Percentiles rank a stretch among this genome's conserved stretches.
Conservation (phyloP, 2,113 vertebrate species). For the Ailuropoda melanoleuca region DNA sequence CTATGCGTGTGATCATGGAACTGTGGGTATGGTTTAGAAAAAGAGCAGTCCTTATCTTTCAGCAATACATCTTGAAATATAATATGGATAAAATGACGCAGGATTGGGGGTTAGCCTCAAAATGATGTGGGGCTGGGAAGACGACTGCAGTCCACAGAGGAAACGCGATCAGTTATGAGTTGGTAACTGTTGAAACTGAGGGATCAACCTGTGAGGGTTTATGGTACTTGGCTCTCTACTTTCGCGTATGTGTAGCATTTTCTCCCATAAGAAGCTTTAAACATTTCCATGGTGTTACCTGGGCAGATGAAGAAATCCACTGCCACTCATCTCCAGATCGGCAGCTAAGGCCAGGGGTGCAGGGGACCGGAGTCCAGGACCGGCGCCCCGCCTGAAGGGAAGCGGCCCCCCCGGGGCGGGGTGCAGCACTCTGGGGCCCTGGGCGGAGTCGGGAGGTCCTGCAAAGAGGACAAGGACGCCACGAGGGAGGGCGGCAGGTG, state of each 20-base stretch:
- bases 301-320: background rate
- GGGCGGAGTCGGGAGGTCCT: background rate
- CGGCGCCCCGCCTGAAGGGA: background rate
- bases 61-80: background rate
- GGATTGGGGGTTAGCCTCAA: no score
- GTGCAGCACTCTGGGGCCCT: rapidly evolving
- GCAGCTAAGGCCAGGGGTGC: background rate
- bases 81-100: background rate
- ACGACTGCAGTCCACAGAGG: rapidly evolving
- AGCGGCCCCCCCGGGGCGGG: rapidly evolving
- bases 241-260: background rate
- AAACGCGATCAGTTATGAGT: rapidly evolving
- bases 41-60: background rate
- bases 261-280: background rate
- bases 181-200: no score
- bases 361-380: rapidly evolving
- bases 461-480: background rate
- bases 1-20: background rate
- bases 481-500: rapidly evolving
- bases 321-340: background rate
- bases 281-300: background rate
- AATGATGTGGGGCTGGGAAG: background rate
- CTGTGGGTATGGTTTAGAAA: no score
- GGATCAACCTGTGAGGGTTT: background rate
- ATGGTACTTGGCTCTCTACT: background rate